These are phyloP conservation scores for Ypsolopha sequella DNA, from an alignment of 2,888 invertebrate species.

Conservation along the genomic window DNA sequence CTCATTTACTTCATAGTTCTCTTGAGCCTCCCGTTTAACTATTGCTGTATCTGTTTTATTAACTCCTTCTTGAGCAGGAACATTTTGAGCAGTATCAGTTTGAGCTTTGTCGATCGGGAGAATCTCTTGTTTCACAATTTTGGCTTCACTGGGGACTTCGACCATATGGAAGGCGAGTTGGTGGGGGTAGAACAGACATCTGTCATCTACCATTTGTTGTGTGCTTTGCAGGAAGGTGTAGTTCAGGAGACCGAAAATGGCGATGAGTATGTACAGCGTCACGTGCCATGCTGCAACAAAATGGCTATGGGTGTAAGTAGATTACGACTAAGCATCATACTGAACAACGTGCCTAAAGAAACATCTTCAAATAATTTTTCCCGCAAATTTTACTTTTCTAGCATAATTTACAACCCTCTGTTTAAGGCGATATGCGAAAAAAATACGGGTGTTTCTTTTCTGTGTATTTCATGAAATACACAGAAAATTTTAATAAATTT, in stretches of 20 bases:
- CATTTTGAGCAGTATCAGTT: not conserved
- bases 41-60: not conserved
- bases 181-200: slow-evolving; percentile 45
- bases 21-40: not conserved
- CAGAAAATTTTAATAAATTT: no score
- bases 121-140: slow-evolving; percentile 16
- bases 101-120: no score
- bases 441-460: no score
- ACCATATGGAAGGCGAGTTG: slow-evolving; percentile 36
- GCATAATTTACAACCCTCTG: no score
- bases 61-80: not conserved
- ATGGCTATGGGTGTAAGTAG: not conserved
- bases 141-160: slow-evolving; percentile 16
- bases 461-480: no score
- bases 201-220: slow-evolving; percentile 37
- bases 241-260: slow-evolving; percentile 44
- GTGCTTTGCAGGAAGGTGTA: slow-evolving; percentile 49
- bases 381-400: no score
- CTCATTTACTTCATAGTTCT: not conserved
- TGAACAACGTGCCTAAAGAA: no score
- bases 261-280: slow-evolving; percentile 38
- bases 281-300: slow-evolving; percentile 50
- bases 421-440: no score
- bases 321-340: no score
- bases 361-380: no score